These are phyloP conservation scores for Nomada flava DNA, from an alignment of 2,888 invertebrate genomes.

Conservation along the genomic window DNA sequence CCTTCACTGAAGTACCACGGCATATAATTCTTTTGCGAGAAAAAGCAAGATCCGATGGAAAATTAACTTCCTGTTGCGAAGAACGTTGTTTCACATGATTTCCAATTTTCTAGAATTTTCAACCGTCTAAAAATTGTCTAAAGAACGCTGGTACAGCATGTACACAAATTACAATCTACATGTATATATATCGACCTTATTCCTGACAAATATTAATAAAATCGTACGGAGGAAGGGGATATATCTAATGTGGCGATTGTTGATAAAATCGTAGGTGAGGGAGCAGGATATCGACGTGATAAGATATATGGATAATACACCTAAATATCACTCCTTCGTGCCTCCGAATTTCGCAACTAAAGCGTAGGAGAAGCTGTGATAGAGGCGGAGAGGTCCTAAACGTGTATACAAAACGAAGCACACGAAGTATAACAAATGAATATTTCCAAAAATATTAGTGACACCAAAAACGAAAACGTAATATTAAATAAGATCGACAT, in stretches of 20 bases:
- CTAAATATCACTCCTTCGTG: constrained; percentile 60
- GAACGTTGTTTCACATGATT: neutral
- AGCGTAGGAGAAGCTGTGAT: constrained; percentile 80
- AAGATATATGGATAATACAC: constrained; percentile 43
- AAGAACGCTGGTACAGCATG: neutral
- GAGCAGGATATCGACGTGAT: constrained; percentile 34
- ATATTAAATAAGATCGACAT: too few relatives aligned
- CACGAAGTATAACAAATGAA: too few relatives aligned
- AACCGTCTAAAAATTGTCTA: neutral
- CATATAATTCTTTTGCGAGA: too few relatives aligned
- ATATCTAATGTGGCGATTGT: constrained; percentile 68
- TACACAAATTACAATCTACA: neutral
- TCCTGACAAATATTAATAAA: constrained; percentile 51
- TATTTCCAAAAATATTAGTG: too few relatives aligned
- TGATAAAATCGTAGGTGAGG: constrained; percentile 41
- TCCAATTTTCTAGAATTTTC: neutral
- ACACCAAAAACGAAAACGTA: too few relatives aligned
- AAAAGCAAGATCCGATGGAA: too few relatives aligned
- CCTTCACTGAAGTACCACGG: too few relatives aligned
- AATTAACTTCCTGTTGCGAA: too few relatives aligned
- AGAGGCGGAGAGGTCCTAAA: constrained; percentile 15
- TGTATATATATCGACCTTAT: constrained; percentile 54
- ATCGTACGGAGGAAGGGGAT: constrained; percentile 18
- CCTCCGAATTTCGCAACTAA: constrained; percentile 76
- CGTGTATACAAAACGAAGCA: neutral